Evolutionary conservation across 1,140 invertebrate genomes (phyloP), one percentile per base, ranked within the genome.

Genomic region (Triops cancriformis): DNA sequence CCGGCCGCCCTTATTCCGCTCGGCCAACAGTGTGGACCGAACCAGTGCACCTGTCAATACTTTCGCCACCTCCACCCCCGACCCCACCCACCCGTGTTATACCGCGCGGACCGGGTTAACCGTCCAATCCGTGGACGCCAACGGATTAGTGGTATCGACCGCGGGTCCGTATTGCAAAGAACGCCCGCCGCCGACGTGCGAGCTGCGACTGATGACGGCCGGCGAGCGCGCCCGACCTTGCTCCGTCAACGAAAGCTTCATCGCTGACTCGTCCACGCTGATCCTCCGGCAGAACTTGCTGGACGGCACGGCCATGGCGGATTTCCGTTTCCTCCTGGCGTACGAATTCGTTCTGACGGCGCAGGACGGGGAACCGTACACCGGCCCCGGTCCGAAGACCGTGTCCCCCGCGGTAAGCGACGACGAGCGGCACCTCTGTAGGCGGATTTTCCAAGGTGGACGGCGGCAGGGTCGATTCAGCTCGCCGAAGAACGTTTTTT

Each of bases 281-380:
- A 77, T 64, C 11, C 26, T 79, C 10, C 74, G 72, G 5, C 78
- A 79, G 43, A 43, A 77, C 45, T 28, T 79, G 10, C 72, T 76
- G n/a, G 75, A 79, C 73, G 78, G 72, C 1, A 93, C 91, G 51
- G 91, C 92, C 1, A 85, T 93, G 6, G 92, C 91, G 84, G 91
- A 91, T 1, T 89, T 93, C 26, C 90, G 89, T 77, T 94, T 94
- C 82, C 86, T 91, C 27, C 86, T 93, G 1, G 88, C 90, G 18
- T 94, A 94, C 84, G 92, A 94, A 84, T 94, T 94, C 83, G 91
- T 95, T 1, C 92, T 94, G 82, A 93, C 92, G 0, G 84, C 90
- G 72, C 87, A 94, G 77, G 90, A 90, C 26, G 92, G 92, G 1
- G 90, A 93, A 76, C 86, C 75, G 82, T 83, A 72, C 85, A 85